Evolutionary conservation across 1,140 invertebrate species (phyloP), one percentile per base, ranked within the genome.

Genomic region (Ostrea edulis): DNA sequence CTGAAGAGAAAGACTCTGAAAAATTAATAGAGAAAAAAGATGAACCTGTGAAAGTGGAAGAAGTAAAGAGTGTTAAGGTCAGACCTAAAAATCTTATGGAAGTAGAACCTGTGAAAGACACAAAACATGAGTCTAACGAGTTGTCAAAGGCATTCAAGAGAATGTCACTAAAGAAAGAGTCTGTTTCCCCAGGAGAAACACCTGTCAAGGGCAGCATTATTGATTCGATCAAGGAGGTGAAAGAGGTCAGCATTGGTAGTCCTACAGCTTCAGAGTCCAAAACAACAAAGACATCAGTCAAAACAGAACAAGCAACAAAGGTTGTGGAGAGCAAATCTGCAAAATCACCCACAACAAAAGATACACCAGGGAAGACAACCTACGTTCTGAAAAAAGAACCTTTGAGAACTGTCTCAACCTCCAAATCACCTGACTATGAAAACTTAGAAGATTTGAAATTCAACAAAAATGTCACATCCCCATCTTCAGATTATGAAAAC

Each of bases 351-450:
- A 85, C 58, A 17, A 62, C 84, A 55, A 77, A 54, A 51, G 53
- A 62, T 25, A 55, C 84, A 52, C 71, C 84, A n/a, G 71, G 85
- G 84, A 65, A 81, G 7, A 87, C 88, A 14, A 91, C 88, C 68
- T 91, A 89, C 88, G 89, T 90, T 20, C 82, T 91, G 71, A 91
- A 89, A 54, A 91, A 91, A 62, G 91, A 91, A 65, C 91, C 91
- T 11, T 77, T 91, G 12, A 90, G 88, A 86, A 52, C 86, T 52
- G 54, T 68, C 54, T 44, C 87, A 25, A 62, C 84, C 2, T 17
- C 54, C 12, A 54, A n/a, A 85, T 58, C 83, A 22, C 44, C 87
- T 52, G 44, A 58, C 8, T 58, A 88, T 52, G 77, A 86, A 20
- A 88, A 88, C 44, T 53, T 65, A 68, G 44, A 53, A n/a, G 20